Evolutionary conservation across 2,888 invertebrate species (phyloP), one percentile per base, ranked within the genome.

Genomic region (Cryptus armator): DNA sequence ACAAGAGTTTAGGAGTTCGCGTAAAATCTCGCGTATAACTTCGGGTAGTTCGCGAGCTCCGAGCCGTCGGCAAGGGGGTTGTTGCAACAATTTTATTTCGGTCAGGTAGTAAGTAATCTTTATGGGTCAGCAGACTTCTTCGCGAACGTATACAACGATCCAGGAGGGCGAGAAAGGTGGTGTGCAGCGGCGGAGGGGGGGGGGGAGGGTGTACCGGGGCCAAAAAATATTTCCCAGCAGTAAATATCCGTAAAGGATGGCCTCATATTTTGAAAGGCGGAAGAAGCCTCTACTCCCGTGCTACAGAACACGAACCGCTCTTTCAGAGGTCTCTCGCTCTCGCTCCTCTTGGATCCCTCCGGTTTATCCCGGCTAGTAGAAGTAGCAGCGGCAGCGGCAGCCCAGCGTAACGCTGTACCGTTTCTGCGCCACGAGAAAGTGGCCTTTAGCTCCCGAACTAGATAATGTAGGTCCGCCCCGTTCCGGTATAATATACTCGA

Each of bases 231-330:
- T 83, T 81, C 53, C 43, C 43, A 78, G 74, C 79, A 86, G 88
- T 89, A 89, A 90, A 90, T 91, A 90, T 89, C 87, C 77, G 87
- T 89, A 89, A 91, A 88, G 85, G 87, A 89, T 88, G 86, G 87
- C 87, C 88, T 90, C 88, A 89, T 91, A 91, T 90, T 90, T 91
- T 88, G 90, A 89, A 89, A 91, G 86, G 87, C 87, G 88, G 88
- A 91, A 89, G 87, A 87, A 90, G 86, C 87, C 85, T 87, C 86
- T 72, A 74, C 83, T 85, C 84, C 81, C 86, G 68, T 80, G 64
- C 81, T 78, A 78, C 83, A 81, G 84, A 78, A 79, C 86, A 86
- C 87, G 66, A 37, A 83, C 62, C 53, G 82, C 46, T 83, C 70
- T 83, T 82, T 74, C 79, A 86, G 66, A 46, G 24, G 66, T 64